Percentiles rank a stretch among this genome's conserved stretches.
These are phyloP conservation scores for Ianthella basta DNA, from an alignment of 37 sponge, comb jelly and placozoan species.

Conservation along the genomic window DNA sequence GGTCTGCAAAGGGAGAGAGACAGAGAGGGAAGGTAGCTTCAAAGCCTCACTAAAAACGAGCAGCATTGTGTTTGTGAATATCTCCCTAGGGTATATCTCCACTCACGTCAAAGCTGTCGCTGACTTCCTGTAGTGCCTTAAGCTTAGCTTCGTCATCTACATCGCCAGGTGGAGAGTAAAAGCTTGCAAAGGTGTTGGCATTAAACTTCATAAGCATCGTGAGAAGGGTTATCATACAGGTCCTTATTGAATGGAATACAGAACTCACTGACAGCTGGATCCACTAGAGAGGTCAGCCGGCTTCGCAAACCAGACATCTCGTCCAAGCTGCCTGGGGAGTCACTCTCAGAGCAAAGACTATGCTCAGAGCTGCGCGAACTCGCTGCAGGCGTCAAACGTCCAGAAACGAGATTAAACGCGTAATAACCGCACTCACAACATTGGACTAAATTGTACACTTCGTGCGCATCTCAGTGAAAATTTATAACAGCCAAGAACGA, in stretches of 20 bases:
- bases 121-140: conserved; percentile 93
- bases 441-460: too few species aligned
- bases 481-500: too few species aligned
- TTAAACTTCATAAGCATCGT: not conserved
- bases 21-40: not conserved
- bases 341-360: too few species aligned
- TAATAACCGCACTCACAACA: too few species aligned
- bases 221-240: not conserved
- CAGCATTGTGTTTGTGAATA: not conserved
- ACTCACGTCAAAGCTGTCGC: conserved; percentile 90
- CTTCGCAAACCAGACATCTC: conserved; percentile 68
- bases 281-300: conserved; percentile 68
- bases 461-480: too few species aligned
- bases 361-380: too few species aligned
- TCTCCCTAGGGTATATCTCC: not conserved
- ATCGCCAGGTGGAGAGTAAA: too few species aligned
- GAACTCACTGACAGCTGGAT: conserved; percentile 61
- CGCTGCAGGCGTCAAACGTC: too few species aligned
- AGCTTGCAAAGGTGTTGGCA: not conserved
- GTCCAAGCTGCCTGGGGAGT: too few species aligned
- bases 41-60: not conserved
- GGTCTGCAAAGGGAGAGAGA: conserved; percentile 44
- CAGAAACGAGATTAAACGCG: too few species aligned
- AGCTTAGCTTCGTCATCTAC: conserved; percentile 83
- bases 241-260: not conserved